Evolutionary conservation across 2,797 vertebrate species (phyloP).

Genomic region (Cetoscarus ocellatus): DNA sequence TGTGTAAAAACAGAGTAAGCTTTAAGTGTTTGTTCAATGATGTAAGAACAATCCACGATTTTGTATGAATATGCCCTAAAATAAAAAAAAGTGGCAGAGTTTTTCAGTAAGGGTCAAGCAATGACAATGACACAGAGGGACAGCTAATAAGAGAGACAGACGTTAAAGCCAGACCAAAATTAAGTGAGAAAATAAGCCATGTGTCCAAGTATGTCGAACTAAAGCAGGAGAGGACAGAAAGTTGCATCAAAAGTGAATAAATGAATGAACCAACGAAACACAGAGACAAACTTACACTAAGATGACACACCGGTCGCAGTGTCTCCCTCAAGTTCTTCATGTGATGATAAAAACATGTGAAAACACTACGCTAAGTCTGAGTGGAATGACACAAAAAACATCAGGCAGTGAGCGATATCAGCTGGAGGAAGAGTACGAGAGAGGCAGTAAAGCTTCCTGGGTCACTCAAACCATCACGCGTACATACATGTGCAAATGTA

Average conservation of each 20-base stretch:
- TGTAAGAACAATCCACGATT: no score
- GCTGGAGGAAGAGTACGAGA: conserved; percentile 35
- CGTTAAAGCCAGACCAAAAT: neutral
- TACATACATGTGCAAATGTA: neutral
- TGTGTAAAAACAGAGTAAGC: no score
- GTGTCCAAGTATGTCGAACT: neutral
- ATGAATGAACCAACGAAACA: neutral
- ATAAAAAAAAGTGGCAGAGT: neutral
- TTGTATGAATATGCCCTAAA: no score
- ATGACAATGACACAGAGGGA: neutral
- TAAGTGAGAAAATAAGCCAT: neutral
- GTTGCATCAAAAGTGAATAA: neutral
- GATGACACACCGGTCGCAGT: conserved; percentile 13
- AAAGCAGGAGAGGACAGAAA: neutral
- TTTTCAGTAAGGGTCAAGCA: neutral
- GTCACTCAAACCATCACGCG: conserved; percentile 23
- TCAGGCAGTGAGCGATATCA: conserved; percentile 54
- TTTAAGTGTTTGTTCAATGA: no score
- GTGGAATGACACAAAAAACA: conserved; percentile 27
- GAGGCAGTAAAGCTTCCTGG: conserved; percentile 31
- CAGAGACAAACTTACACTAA: conserved; percentile 38
- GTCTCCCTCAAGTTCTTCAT: neutral
- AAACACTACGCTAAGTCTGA: neutral
- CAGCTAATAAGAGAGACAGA: neutral
- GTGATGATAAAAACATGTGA: neutral